Base-by-base conservation (phyloP, 2,113 vertebrate genomes). In the Columba livia region DNA sequence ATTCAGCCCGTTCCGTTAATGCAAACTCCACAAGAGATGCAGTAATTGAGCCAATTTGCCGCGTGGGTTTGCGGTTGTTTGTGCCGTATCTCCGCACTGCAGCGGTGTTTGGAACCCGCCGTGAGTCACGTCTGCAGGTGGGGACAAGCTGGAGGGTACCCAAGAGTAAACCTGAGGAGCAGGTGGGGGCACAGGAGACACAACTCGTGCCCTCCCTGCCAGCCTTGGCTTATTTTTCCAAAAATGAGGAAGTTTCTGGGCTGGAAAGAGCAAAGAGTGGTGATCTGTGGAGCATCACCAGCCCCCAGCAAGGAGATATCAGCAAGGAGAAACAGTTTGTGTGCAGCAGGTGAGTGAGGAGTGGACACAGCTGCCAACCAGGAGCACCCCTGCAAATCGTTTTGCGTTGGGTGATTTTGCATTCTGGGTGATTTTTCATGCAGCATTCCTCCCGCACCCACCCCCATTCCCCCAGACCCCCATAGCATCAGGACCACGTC, bases 71-170 rank as follows among this genome's bases (percentile, higher is more conserved):
- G 16, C 2, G 5, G 58, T 6, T 77, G 23, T 65, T 88, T 69
- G 70, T 66, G 65, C 19, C n/a, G 0, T 3, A 3, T 14, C 89
- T 78, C 51, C 1, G 6, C 13, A 5, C 36, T 0, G 1, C 51
- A 23, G 77, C n/a, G 8, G 50, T 0, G 15, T 53, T 67, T 56
- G 74, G 87, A 85, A 58, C 34, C 80, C 70, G 25, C 42, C 5
- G 4, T 50, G 79, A 53, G 32, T 89, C 85, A 57, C 32, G 48
- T 80, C 47, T 7, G 7, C n/a, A 10, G 0, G 0, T 9, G 65
- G 72, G 34, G 62, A 20, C 29, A 11, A 58, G 75, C 58, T 54
- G 85, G 54, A 53, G 42, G 29, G 4, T 4, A 24, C 50, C 44
- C 8, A 34, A 14, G 24, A 23, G 54, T 8, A 7, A 57, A 17